These are phyloP conservation scores for Brotula barbata DNA, from an alignment of 2,797 vertebrate species.

Conservation along the genomic window DNA sequence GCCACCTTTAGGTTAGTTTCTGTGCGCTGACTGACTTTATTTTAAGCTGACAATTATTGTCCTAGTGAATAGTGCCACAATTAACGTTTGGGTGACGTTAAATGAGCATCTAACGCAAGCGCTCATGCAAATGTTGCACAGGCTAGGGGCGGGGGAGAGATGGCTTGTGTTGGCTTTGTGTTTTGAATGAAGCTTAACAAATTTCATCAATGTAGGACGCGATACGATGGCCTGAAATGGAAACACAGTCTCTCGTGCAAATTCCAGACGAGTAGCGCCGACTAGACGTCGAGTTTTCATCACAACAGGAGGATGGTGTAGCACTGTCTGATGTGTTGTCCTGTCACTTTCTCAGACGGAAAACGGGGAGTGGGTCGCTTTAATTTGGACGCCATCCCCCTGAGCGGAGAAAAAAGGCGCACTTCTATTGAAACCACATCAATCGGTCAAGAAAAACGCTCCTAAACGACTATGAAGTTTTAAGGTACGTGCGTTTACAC, in stretches of 20 bases:
- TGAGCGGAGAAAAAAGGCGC: constrained; percentile 82
- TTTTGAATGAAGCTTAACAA: constrained; percentile 55
- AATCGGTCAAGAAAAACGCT: constrained; percentile 62
- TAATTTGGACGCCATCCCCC: constrained; percentile 74
- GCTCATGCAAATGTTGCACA: constrained; percentile 12
- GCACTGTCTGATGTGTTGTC: constrained; percentile 29
- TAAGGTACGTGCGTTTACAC: constrained; percentile 70
- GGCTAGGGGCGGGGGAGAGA: constrained; percentile 3
- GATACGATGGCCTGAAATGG: neutral
- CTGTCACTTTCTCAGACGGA: constrained; percentile 52
- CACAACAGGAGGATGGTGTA: constrained; percentile 28
- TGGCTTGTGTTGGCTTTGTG: constrained; percentile 59
- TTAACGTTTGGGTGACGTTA: constrained; percentile 27
- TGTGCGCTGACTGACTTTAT: no score
- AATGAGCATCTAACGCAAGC: constrained; percentile 11
- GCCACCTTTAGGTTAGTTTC: neutral
- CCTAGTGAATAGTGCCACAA: neutral
- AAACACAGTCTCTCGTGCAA: neutral
- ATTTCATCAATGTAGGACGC: neutral
- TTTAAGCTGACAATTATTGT: neutral
- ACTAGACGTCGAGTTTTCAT: neutral
- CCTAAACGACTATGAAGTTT: constrained; percentile 71
- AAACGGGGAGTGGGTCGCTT: constrained; percentile 73
- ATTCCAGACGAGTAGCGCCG: neutral
- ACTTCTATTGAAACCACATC: constrained; percentile 77